phyloP scores from a whole-genome alignment of 1,140 invertebrate genomes.

The Muscidifurax raptorellus region DNA sequence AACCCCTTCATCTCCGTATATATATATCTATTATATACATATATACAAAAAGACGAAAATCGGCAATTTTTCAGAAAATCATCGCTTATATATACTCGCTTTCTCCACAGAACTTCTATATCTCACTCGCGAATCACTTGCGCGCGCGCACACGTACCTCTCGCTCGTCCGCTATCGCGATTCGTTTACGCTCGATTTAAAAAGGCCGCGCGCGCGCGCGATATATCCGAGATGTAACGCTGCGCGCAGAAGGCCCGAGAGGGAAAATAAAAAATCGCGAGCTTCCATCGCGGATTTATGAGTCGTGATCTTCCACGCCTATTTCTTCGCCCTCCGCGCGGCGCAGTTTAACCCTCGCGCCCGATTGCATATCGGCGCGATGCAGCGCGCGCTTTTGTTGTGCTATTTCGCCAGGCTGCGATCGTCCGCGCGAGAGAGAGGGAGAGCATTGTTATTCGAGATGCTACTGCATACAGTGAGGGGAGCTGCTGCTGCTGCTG shows the following conservation, averaged over 20 bases:
- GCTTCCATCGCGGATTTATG: constrained; percentile 50
- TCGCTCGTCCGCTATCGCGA: constrained; percentile 32
- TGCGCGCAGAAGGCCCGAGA: background rate
- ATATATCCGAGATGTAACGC: constrained; percentile 10
- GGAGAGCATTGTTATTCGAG: constrained; percentile 14
- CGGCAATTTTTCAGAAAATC: constrained; percentile 2
- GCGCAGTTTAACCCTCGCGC: background rate
- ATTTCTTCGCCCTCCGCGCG: constrained; percentile 17
- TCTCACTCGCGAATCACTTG: background rate
- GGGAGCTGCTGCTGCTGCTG: background rate
- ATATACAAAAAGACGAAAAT: background rate
- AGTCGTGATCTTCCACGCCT: constrained; percentile 51
- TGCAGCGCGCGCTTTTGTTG: background rate
- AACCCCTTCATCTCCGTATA: no score
- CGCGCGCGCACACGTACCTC: background rate
- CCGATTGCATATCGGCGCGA: background rate
- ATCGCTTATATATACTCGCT: background rate
- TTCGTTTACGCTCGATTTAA: constrained; percentile 45
- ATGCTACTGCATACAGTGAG: background rate
- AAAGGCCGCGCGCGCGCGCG: constrained; percentile 14
- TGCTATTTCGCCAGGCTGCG: background rate
- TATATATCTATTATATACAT: no score
- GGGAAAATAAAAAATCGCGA: constrained; percentile 48
- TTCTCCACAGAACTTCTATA: constrained; percentile 20
- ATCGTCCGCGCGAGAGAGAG: background rate